Evolutionary conservation across 2,888 invertebrate species (phyloP).

Genomic region (Cerastoderma edule): DNA sequence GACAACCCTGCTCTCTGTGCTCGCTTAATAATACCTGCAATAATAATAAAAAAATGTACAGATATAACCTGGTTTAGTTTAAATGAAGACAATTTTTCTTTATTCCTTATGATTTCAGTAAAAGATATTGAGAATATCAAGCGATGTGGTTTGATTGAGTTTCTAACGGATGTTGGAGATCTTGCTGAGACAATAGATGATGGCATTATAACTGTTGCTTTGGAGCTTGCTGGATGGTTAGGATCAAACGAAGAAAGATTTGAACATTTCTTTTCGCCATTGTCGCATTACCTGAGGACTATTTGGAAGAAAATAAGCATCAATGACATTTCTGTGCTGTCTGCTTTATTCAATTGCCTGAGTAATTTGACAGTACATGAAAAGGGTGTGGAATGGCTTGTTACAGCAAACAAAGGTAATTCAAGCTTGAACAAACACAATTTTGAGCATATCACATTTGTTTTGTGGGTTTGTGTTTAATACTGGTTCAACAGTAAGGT

Average conservation of each 20-base stretch:
- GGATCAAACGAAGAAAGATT: conserved; percentile 21
- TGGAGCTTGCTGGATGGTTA: conserved; percentile 39
- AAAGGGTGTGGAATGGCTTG: conserved; percentile 27
- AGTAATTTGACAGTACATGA: conserved; percentile 16
- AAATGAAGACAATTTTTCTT: no score
- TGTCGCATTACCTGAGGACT: background rate
- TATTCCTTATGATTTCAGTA: conserved; percentile 16
- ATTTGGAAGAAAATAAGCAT: conserved; percentile 1
- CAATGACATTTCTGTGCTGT: conserved; percentile 15
- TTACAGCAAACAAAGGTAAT: conserved; percentile 28
- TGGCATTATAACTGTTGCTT: conserved; percentile 28
- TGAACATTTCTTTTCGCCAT: background rate
- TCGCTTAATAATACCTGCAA: no score
- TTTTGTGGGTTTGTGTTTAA: no score
- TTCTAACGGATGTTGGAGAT: background rate
- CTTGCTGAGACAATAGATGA: background rate
- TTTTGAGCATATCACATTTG: no score
- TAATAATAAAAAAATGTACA: no score
- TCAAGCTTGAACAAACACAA: no score
- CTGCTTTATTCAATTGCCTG: conserved; percentile 35
- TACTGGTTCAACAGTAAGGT: no score
- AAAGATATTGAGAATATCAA: background rate
- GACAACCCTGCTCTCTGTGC: no score
- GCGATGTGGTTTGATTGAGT: conserved; percentile 3
- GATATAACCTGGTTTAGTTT: no score